Evolutionary conservation across 2,113 vertebrate species (phyloP).

Genomic region (Percina caprodes): DNA sequence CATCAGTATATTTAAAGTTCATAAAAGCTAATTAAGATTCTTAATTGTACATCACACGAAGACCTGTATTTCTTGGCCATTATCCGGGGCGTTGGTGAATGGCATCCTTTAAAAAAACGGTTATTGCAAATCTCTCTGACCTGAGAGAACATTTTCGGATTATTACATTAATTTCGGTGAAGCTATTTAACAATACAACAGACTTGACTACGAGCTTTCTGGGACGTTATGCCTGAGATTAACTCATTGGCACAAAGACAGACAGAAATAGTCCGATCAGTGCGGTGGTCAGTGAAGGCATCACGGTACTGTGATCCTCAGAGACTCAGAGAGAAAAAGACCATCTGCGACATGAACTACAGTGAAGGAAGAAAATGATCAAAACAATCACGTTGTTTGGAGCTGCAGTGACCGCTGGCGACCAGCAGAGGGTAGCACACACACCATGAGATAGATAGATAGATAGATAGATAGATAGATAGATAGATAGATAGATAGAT

Average conservation of each 20-base stretch:
- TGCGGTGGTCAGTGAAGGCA: conserved; percentile 35
- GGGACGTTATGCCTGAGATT: conserved; percentile 30
- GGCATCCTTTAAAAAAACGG: background rate
- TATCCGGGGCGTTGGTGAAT: background rate
- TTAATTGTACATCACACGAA: no score
- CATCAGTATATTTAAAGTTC: background rate
- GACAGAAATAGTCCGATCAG: background rate
- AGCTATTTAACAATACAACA: conserved; percentile 59
- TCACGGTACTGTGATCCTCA: background rate
- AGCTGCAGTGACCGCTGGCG: conserved; percentile 28
- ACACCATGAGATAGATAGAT: background rate
- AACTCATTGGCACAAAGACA: background rate
- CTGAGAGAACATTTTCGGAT: background rate
- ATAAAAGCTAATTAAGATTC: background rate
- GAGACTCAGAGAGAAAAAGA: background rate
- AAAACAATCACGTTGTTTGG: conserved; percentile 2
- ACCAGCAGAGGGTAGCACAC: conserved; percentile 63
- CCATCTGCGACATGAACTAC: background rate
- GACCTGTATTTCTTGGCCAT: background rate
- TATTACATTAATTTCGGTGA: conserved; percentile 53
- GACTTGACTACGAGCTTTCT: conserved; percentile 53
- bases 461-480: conserved; percentile 10
- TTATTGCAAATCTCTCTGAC: background rate
- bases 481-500: conserved; percentile 35
- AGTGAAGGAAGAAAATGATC: background rate